phyloP scores from a whole-genome alignment of 2,113 vertebrate genomes.

The Rhea pennata region DNA sequence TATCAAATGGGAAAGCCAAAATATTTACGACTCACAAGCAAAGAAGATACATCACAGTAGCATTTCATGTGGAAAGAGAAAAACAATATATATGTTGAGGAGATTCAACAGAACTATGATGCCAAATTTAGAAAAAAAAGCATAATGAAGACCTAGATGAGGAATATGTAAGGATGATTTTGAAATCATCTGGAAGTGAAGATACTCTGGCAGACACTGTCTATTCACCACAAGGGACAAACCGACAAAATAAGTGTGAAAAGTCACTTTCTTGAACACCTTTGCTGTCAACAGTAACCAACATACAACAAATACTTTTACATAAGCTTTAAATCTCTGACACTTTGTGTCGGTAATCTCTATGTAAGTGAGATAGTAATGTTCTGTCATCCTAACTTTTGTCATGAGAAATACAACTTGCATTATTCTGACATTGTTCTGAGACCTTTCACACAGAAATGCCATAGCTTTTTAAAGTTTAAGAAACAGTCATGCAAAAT shows the following conservation, averaged over 20 bases:
- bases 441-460: background rate
- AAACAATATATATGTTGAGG: background rate
- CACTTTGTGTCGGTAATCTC: background rate
- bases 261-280: background rate
- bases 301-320: background rate
- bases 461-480: background rate
- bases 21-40: background rate
- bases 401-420: background rate
- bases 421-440: background rate
- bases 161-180: background rate
- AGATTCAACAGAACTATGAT: background rate
- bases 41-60: background rate
- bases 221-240: background rate
- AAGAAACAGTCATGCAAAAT: background rate
- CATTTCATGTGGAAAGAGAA: background rate
- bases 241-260: background rate
- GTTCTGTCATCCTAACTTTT: background rate
- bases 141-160: background rate
- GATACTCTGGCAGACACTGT: background rate
- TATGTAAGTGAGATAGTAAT: rapidly evolving
- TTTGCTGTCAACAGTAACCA: background rate
- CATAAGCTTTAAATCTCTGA: background rate
- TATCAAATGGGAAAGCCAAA: background rate
- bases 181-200: background rate
- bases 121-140: background rate